Conservation (phyloP, 2,888 invertebrate species). For the Entomobrya proxima region DNA sequence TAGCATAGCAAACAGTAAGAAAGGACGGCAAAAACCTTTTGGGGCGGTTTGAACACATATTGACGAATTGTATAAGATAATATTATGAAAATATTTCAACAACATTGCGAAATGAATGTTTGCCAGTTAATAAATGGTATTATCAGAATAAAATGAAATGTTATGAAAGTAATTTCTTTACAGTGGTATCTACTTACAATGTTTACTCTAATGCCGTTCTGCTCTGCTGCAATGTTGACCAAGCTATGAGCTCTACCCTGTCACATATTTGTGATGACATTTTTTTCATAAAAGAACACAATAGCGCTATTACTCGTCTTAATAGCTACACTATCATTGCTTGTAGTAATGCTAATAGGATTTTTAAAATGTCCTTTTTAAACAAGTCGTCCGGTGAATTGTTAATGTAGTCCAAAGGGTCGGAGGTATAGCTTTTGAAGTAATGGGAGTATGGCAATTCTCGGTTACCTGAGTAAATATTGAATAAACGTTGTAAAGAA, state of each 20-base stretch:
- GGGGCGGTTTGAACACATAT: neutral
- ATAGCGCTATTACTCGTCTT: neutral
- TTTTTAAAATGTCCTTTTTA: too few relatives aligned
- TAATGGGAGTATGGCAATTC: slow-evolving; percentile 4
- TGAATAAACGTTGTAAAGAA: neutral
- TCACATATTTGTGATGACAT: neutral
- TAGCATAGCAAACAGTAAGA: too few relatives aligned
- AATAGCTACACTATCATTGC: neutral
- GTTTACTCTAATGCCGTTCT: neutral
- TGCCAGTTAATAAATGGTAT: neutral
- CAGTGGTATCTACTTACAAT: neutral
- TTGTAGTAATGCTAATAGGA: too few relatives aligned
- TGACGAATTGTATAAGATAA: neutral
- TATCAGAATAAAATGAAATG: neutral
- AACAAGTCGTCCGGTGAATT: too few relatives aligned
- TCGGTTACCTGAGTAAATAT: slow-evolving; percentile 16
- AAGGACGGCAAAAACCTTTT: too few relatives aligned
- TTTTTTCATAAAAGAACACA: neutral
- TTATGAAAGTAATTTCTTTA: too few relatives aligned
- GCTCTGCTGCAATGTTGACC: too few relatives aligned
- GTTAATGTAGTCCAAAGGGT: too few relatives aligned
- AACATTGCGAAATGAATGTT: neutral
- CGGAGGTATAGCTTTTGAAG: too few relatives aligned
- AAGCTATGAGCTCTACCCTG: neutral
- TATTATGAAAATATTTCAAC: too few relatives aligned